phyloP scores from a whole-genome alignment of 2,888 invertebrate genomes.

The Sinopyrophorus schimmeli region DNA sequence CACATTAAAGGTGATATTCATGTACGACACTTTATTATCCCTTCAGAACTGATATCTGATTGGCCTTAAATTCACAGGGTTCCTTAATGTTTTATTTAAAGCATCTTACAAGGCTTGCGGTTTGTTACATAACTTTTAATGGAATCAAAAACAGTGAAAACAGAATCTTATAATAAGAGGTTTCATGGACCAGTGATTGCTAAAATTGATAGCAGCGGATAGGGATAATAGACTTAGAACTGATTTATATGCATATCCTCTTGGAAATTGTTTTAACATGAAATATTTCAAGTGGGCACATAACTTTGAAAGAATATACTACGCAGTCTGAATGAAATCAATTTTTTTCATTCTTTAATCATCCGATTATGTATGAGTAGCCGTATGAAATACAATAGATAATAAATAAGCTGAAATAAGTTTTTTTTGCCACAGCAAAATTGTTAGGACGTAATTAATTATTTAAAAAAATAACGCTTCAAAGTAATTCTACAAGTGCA shows the following conservation, averaged over 20 bases:
- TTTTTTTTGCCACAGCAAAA: not conserved
- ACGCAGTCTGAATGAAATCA: too few species aligned
- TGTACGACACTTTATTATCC: conserved; percentile 35
- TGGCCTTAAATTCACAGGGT: conserved; percentile 19
- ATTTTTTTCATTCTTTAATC: not conserved
- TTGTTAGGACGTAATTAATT: too few species aligned
- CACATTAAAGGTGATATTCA: conserved; percentile 33
- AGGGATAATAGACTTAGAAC: conserved; percentile 15
- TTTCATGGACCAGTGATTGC: conserved; percentile 26
- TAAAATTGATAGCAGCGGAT: conserved; percentile 23
- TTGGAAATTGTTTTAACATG: not conserved
- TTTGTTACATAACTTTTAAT: not conserved
- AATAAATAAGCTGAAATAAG: not conserved
- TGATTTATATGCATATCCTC: conserved; percentile 11
- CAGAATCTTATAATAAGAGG: conserved; percentile 18
- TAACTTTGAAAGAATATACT: too few species aligned
- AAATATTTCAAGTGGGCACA: too few species aligned
- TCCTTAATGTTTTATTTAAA: conserved; percentile 11
- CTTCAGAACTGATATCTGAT: conserved; percentile 23
- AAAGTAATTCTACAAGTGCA: conserved; percentile 33
- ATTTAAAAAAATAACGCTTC: too few species aligned
- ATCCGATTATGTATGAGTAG: not conserved
- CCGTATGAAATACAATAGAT: not conserved
- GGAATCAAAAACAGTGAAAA: conserved; percentile 12
- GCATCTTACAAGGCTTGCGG: not conserved